Base-by-base conservation (phyloP, 2,113 vertebrate species). In the Marmota flaviventris region DNA sequence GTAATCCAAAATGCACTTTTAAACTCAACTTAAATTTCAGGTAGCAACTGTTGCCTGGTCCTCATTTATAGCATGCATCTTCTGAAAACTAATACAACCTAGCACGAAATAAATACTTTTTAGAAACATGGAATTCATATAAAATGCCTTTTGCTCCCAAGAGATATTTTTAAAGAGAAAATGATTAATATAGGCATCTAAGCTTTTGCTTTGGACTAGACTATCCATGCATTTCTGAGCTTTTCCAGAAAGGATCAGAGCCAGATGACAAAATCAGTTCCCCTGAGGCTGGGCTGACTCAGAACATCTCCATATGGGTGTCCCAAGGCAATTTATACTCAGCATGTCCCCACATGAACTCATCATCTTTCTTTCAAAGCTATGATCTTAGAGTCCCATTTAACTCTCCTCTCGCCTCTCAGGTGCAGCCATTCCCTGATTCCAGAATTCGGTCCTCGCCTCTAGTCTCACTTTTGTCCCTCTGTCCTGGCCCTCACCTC, bases 231-330 rank as follows among this genome's bases (percentile, higher is more conserved):
- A 9, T 87, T 81, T 89, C 48, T 82, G 85, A 88, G 42, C 20
- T 2, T 95, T 93, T 92, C 48, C 58, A 37, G 27, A 77, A 89
- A 34, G 45, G 17, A 48, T 29, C 63, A 91, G 61, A 92, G 42
- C 85, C 89, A 82, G 94, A 92, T 70, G 89, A 93, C 82, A 95
- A 79, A 82, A 77, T 61, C 84, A 17, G 63, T 58, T 83, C 87
- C 89, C 89, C 27, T 4, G 78, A 89, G 90, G 56, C 81, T 39
- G 29, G 25, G 84, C 79, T 96, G 92, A 96, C 87, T 93, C 86
- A 70, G 78, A 65, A 86, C 25, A 67, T 77, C 78, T 84, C 84
- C 93, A 61, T 82, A 87, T 70, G 78, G 90, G 48, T 24, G 69
- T 84, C 69, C 34, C 76, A 72, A 89, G 51, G 48, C 75, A 70